phyloP scores from a whole-genome alignment of 2,113 vertebrate genomes.

The Nettapus auritus region DNA sequence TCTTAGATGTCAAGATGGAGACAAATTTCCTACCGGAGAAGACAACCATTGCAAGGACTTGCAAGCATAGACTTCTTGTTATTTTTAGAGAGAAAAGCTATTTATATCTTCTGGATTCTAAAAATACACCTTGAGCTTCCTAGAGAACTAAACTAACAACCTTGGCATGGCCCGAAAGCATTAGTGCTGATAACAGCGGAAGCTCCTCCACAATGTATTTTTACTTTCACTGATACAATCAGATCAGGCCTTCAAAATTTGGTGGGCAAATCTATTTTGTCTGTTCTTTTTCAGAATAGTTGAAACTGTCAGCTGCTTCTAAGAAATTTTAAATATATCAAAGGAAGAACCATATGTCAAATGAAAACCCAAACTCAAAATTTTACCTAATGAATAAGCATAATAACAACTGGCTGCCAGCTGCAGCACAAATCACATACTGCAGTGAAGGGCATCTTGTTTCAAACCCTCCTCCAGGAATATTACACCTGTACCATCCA shows the following conservation, averaged over 20 bases:
- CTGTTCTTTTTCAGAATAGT: not conserved
- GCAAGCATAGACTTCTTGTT: not conserved
- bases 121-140: not conserved
- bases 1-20: not conserved
- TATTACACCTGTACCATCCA: not conserved
- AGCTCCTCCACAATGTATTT: not conserved
- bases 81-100: not conserved
- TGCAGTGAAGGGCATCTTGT: not conserved
- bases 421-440: not conserved
- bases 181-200: not conserved
- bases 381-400: not conserved
- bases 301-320: not conserved
- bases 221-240: not conserved
- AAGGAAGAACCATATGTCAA: not conserved
- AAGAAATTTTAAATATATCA: not conserved
- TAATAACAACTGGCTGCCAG: not conserved
- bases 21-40: not conserved
- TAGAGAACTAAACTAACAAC: not conserved
- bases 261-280: not conserved
- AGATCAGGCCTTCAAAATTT: not conserved
- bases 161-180: not conserved
- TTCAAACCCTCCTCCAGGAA: not conserved
- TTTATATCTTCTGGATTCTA: not conserved
- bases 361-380: not conserved
- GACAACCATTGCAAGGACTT: not conserved